Evolutionary conservation across 2,797 vertebrate genomes (phyloP), one percentile per base, ranked within the genome.

Genomic region (Esox lucius): DNA sequence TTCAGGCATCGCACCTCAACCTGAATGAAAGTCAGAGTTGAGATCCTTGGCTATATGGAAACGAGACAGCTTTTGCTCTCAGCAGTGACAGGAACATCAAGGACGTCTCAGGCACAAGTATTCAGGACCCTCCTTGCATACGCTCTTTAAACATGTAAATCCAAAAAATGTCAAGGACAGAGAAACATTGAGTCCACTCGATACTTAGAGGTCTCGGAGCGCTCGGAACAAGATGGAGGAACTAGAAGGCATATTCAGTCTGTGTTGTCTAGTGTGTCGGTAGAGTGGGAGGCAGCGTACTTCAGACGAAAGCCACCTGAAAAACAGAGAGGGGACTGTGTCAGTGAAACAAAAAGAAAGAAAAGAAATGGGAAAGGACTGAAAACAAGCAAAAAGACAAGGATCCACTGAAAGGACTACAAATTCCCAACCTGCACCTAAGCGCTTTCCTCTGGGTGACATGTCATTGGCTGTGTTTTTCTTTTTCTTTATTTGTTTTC

Each of bases 271-370:
- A 95, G 93, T 86, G 94, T 90, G 89, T 98, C 96, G 89, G 95
- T 93, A 92, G 94, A 91, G 90, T 94, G 95, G 92, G 95, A 91
- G 88, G 94, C 93, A 83, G 95, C 91, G 85, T 96, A 97, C 91
- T 96, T 97, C 88, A 98, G 93, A 91, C 96, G 95, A 94, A 97
- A 97, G 88, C 95, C 95, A 94, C 96, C 96, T 98, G 95, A 84
- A 94, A 95, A 73, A 88, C 19, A 78, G 46, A 71, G 1, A 74
- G 71, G 48, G 84, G 83, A 82, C 42, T 3, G 33, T 12, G 42
- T 75, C 67, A 16, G 48, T 28, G 17, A 59, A 70, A 11, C 42
- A 24, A 72, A 61, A 12, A 56, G 39, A 39, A 39, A 24, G 72
- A 61, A 3, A 56, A 70, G 22, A 26, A 33, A 71, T n/a, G 51